Evolutionary conservation across 2,113 vertebrate species (phyloP), one percentile per base, ranked within the genome.

Genomic region (Sinocyclocheilus maitianheensis): DNA sequence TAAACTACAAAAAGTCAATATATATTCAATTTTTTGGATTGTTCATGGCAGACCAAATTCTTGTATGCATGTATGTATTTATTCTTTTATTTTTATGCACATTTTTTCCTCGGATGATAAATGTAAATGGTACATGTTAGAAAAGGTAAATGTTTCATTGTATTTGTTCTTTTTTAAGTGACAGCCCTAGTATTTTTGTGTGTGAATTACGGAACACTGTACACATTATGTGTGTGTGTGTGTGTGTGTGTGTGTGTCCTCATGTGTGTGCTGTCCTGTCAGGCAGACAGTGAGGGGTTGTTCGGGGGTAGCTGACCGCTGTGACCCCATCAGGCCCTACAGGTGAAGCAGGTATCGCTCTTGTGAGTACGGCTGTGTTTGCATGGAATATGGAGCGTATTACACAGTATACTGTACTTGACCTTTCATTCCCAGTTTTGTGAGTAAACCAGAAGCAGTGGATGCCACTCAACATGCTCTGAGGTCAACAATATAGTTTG

Each of bases 281-380:
- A 98, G 97, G 98, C 97, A 94, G 96, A 98, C 95, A 98, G 95
- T 96, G 97, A 97, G 96, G 97, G 98, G 97, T 96, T 97, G 92
- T 96, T 97, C 94, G 97, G 96, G 97, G 97, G 97, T 95, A 98
- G 97, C 97, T 99, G 97, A 99, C 95, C 94, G 95, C 93, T 93
- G 95, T 91, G 95, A 94, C 93, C 93, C 94, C 94, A 91, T 92
- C 95, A 95, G 85, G 91, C 93, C 94, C 95, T 93, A 92, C 83
- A 82, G 76, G 94, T 95, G 93, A 93, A 92, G 93, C 98, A 99
- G 97, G 97, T 99, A 98, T 93, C 91, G 90, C 46, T 53, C 76
- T 24, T 30, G 76, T 77, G 48, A 77, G 24, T 53, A 34, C 58
- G 55, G 53, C 34, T 80, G 20, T n/a, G 77, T 60, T 63, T 14